Conservation (phyloP, 2,888 invertebrate genomes). For the Synergus umbraculus region DNA sequence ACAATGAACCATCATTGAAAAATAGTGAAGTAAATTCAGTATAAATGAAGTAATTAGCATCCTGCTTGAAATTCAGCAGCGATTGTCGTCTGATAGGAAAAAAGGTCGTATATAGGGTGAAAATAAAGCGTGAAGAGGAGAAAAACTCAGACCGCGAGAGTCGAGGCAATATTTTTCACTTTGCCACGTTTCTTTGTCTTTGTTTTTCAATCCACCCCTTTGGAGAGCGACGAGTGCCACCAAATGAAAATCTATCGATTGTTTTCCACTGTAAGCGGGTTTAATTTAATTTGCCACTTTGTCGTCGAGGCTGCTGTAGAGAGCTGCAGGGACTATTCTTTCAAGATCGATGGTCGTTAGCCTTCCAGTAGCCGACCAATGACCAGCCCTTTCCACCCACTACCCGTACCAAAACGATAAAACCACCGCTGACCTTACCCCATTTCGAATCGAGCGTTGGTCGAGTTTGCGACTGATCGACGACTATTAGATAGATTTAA, state of each 20-base stretch:
- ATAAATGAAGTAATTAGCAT: background rate
- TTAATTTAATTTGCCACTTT: constrained; percentile 65
- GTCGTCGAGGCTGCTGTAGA: constrained; percentile 54
- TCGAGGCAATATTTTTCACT: constrained; percentile 64
- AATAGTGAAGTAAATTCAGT: background rate
- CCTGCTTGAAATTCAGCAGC: background rate
- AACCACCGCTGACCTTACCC: constrained; percentile 31
- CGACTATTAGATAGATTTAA: constrained; percentile 42
- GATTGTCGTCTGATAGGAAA: background rate
- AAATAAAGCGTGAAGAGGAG: constrained; percentile 47
- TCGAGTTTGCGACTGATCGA: constrained; percentile 41
- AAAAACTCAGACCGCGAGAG: constrained; percentile 50
- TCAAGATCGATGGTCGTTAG: constrained; percentile 34
- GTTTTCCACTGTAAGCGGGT: constrained; percentile 61
- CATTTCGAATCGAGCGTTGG: constrained; percentile 16
- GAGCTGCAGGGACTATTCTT: constrained; percentile 27
- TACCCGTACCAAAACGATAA: constrained; percentile 33
- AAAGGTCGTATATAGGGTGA: background rate
- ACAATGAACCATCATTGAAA: background rate
- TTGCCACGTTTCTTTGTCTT: constrained; percentile 56
- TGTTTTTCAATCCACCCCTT: constrained; percentile 48
- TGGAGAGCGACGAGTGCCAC: constrained; percentile 46
- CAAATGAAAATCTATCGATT: constrained; percentile 67
- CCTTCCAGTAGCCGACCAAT: constrained; percentile 17
- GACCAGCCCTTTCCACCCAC: background rate